Evolutionary conservation across 2,113 vertebrate species (phyloP).

Genomic region (Ictalurus punctatus): DNA sequence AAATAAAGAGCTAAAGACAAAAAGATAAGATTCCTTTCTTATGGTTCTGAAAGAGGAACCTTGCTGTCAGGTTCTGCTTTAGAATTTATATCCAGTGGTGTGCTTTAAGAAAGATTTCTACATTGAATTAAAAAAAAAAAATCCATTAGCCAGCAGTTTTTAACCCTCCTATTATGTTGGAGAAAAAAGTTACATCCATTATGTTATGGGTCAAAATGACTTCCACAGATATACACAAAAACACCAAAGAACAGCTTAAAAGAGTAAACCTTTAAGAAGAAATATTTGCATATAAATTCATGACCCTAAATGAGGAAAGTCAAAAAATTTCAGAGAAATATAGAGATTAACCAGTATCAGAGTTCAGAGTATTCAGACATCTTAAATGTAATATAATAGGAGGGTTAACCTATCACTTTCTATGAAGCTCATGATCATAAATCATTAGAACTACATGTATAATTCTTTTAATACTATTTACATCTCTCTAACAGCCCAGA

Average conservation of each 20-base stretch:
- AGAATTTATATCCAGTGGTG: background rate
- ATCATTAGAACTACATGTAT: background rate
- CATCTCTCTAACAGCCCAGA: slow-evolving; percentile 69
- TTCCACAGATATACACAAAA: no score
- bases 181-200: no score
- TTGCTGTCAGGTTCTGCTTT: background rate
- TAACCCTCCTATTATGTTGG: no score
- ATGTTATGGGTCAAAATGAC: no score
- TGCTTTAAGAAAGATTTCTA: background rate
- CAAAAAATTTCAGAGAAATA: no score
- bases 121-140: background rate
- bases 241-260: no score
- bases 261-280: no score
- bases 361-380: no score
- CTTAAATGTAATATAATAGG: no score
- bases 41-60: background rate
- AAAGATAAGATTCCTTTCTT: background rate
- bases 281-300: no score
- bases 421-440: background rate
- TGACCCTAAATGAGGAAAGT: no score
- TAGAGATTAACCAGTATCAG: no score
- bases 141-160: background rate
- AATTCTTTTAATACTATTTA: background rate
- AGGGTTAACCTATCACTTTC: background rate
- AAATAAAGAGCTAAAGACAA: background rate